Conservation (phyloP, 2,888 invertebrate species). For the Melanophora roralis region DNA sequence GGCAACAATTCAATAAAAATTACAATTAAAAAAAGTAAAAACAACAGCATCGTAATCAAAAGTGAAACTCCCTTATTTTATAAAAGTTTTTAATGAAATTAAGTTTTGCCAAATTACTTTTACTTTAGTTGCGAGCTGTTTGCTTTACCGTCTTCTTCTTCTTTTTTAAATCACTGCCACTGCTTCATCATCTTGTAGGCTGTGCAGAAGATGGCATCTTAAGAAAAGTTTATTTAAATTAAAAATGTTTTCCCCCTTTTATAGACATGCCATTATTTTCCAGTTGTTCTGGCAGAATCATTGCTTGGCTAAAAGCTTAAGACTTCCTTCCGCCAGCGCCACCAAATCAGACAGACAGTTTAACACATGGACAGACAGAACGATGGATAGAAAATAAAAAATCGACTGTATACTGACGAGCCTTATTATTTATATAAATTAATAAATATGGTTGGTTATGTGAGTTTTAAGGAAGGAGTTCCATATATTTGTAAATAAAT, state of each 20-base stretch:
- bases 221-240: constrained; percentile 32
- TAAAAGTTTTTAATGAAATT: constrained; percentile 56
- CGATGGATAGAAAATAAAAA: no score
- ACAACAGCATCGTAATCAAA: background rate
- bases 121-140: constrained; percentile 36
- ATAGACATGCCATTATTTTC: background rate
- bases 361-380: no score
- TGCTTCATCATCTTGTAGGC: background rate
- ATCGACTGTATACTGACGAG: no score
- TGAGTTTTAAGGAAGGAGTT: no score
- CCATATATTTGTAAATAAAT: no score
- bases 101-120: constrained; percentile 55
- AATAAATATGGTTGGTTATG: no score
- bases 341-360: constrained; percentile 9
- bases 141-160: background rate
- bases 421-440: no score
- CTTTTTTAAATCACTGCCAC: no score
- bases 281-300: background rate
- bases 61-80: constrained; percentile 32
- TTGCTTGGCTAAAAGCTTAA: constrained; percentile 2
- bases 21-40: no score
- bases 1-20: no score
- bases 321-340: background rate
- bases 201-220: background rate
- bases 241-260: constrained; percentile 19